Percentiles rank a stretch among this genome's conserved stretches.
Conservation (phyloP, 1,140 invertebrate genomes). For the Danaus plexippus region DNA sequence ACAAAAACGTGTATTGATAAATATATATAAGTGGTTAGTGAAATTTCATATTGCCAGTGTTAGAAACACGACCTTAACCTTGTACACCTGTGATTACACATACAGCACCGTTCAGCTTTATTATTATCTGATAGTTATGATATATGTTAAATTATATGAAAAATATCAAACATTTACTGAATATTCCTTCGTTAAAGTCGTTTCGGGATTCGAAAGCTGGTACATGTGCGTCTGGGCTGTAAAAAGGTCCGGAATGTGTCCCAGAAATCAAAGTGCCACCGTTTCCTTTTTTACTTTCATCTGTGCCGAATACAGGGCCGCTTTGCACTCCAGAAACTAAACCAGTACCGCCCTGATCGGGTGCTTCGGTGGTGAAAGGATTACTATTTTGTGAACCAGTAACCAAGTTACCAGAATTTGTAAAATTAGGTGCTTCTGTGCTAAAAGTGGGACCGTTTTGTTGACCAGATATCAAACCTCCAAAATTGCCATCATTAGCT, state of each 20-base stretch:
- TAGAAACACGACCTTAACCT: no score
- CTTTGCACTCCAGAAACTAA: constrained; percentile 2
- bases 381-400: background rate
- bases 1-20: no score
- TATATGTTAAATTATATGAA: no score
- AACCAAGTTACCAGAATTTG: background rate
- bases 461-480: background rate
- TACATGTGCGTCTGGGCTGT: constrained; percentile 7
- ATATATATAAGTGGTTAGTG: no score
- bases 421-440: constrained; percentile 1
- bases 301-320: constrained; percentile 1
- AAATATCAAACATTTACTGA: constrained; percentile 32
- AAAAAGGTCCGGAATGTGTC: no score
- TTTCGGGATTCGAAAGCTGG: constrained; percentile 29
- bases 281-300: background rate
- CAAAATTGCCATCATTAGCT: background rate
- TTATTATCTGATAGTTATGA: no score
- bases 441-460: background rate
- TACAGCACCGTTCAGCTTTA: no score
- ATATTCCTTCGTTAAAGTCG: constrained; percentile 36
- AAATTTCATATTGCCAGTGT: no score
- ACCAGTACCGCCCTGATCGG: background rate
- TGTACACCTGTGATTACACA: no score
- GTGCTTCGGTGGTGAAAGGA: constrained; percentile 1
- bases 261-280: no score